phyloP scores from a whole-genome alignment of 2,888 invertebrate genomes.

The Leucophora obtusa region DNA sequence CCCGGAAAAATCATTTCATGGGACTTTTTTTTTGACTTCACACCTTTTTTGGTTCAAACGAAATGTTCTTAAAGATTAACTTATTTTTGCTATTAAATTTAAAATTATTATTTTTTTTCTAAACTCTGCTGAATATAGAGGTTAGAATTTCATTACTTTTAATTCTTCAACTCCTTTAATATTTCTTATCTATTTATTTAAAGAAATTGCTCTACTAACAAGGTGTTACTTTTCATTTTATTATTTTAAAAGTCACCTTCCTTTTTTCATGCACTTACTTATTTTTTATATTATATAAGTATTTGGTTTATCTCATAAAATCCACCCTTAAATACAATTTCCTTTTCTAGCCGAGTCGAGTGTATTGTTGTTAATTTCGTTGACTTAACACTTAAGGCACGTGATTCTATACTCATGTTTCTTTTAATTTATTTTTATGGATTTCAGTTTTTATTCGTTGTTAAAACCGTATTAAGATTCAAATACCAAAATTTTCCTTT shows the following conservation, averaged over 20 bases:
- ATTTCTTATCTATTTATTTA: no score
- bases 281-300: background rate
- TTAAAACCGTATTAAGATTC: background rate
- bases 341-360: background rate
- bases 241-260: background rate
- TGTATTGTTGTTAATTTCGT: slow-evolving; percentile 33
- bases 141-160: background rate
- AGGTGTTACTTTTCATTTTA: background rate
- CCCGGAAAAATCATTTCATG: no score
- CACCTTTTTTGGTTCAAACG: no score
- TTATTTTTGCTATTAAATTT: no score
- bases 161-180: background rate
- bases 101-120: no score
- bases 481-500: background rate
- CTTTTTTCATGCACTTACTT: background rate
- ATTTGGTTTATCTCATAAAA: background rate
- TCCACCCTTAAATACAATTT: background rate
- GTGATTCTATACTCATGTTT: slow-evolving; percentile 26
- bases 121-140: no score
- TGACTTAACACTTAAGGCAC: slow-evolving; percentile 33
- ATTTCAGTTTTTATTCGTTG: slow-evolving; percentile 14
- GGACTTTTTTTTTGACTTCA: no score
- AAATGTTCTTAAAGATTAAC: no score
- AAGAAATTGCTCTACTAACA: background rate
- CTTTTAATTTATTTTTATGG: slow-evolving; percentile 24